Percentiles rank a stretch among this genome's conserved stretches.
Conservation (phyloP, 1,140 invertebrate genomes). For the Lepeophtheirus salmonis region DNA sequence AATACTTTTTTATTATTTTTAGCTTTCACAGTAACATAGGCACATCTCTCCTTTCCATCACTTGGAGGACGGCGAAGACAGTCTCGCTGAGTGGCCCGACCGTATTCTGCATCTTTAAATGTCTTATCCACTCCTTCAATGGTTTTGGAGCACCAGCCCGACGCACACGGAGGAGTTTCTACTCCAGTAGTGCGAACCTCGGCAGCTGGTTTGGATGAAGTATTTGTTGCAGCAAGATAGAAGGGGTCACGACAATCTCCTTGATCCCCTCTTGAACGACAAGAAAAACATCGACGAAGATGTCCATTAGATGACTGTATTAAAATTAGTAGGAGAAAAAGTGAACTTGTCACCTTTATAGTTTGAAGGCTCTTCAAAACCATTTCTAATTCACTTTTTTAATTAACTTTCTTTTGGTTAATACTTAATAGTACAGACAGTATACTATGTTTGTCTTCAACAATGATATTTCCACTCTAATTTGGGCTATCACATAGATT, state of each 20-base stretch:
- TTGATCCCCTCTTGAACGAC: conserved; percentile 61
- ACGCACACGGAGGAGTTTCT: conserved; percentile 56
- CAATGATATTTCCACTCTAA: no score
- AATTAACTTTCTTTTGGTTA: no score
- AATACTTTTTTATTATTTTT: conserved; percentile 44
- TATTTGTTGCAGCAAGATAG: conserved; percentile 23
- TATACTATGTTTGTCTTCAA: no score
- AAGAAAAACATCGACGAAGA: conserved; percentile 45
- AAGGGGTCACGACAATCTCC: conserved; percentile 77
- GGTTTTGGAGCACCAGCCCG: conserved; percentile 80
- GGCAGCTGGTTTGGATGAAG: conserved; percentile 14
- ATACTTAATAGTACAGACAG: no score
- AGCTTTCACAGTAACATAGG: conserved; percentile 53
- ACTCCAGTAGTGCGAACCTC: conserved; percentile 34
- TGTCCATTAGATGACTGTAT: background rate
- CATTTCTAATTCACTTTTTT: no score
- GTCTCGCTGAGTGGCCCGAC: conserved; percentile 60
- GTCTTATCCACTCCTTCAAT: conserved; percentile 39
- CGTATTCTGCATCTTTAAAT: conserved; percentile 47
- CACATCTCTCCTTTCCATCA: conserved; percentile 69
- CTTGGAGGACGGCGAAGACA: conserved; percentile 64
- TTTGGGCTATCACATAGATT: no score
- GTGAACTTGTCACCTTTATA: no score
- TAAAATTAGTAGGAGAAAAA: background rate
- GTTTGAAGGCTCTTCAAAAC: no score